Conservation (phyloP, 2,113 vertebrate genomes). For the Nyctereutes procyonoides region DNA sequence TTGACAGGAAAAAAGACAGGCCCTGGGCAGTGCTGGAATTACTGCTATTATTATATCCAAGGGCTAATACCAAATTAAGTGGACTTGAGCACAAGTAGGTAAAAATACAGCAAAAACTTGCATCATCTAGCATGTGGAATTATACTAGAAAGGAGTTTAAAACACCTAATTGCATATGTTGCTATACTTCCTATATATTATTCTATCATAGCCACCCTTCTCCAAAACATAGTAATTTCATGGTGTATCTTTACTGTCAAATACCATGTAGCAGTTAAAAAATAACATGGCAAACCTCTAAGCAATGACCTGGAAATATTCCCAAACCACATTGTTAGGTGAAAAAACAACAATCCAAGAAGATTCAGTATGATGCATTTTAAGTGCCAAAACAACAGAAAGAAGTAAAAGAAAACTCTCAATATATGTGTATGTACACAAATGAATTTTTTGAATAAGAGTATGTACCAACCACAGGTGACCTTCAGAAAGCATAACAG, state of each 20-base stretch:
- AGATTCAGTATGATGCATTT: constrained; percentile 40
- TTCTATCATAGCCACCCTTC: background rate
- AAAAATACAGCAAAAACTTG: constrained; percentile 12
- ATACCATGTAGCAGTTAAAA: background rate
- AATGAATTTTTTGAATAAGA: background rate
- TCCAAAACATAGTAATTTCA: background rate
- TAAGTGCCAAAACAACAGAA: constrained; percentile 20
- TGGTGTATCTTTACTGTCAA: constrained; percentile 14
- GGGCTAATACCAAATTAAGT: background rate
- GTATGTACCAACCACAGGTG: background rate
- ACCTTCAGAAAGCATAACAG: constrained; percentile 1
- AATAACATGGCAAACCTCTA: constrained; percentile 10
- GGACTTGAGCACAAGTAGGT: background rate
- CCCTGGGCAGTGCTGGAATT: background rate
- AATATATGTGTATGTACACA: background rate
- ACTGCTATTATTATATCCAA: constrained; percentile 4
- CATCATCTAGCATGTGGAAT: background rate
- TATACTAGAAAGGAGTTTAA: background rate
- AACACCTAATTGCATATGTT: background rate
- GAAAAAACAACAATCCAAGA: background rate
- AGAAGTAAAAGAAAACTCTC: constrained; percentile 13
- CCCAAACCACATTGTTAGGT: background rate
- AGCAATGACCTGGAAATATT: background rate
- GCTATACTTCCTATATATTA: background rate
- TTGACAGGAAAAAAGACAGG: background rate